Base-by-base conservation (phyloP, 2,113 vertebrate genomes). In the Aplodontia rufa region DNA sequence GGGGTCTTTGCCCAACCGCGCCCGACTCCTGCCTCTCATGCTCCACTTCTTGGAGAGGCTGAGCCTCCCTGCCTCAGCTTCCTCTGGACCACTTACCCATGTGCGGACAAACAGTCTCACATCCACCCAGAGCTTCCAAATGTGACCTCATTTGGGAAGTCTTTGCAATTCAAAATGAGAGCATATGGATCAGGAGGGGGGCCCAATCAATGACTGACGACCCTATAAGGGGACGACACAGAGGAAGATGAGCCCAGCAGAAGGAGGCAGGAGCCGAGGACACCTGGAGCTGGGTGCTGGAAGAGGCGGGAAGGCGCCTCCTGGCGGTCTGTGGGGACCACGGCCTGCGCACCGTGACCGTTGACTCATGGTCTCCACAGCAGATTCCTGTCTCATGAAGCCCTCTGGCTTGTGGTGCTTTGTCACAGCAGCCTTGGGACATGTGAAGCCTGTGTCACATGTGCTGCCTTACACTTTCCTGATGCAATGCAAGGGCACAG, bases 401-500 rank as follows among this genome's bases (percentile, higher is more conserved):
- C 64, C 64, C 30, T 55, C 13, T 3, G 64, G 64, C 5, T 6
- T 35, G 64, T 35, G 64, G 12, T 8, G 58, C 53, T 55, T 6
- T 55, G 53, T 20, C 19, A 6, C 0, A 3, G 3, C 20, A 7
- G 68, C 75, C 11, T 1, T 32, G 35, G 62, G 10, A 64, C 62
- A 10, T 26, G n/a, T 64, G 62, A 24, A 64, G 62, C 30, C 30
- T 8, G 12, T 5, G 30, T 4, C 11, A 62, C 26, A 30, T 3
- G 28, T 30, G 28, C 60, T 3, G 14, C 26, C 26, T 6, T 13
- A 10, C 7, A 5, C 13, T 6, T 10, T 4, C 2, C 69, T 14
- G 4, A 3, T 32, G 24, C 64, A 40, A 17, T 30, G 8, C 20
- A 32, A 26, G 40, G 47, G 28, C 22, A 5, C 8, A 68, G 40